phyloP scores from a whole-genome alignment of 2,888 invertebrate genomes.

The Escarpia spicata region DNA sequence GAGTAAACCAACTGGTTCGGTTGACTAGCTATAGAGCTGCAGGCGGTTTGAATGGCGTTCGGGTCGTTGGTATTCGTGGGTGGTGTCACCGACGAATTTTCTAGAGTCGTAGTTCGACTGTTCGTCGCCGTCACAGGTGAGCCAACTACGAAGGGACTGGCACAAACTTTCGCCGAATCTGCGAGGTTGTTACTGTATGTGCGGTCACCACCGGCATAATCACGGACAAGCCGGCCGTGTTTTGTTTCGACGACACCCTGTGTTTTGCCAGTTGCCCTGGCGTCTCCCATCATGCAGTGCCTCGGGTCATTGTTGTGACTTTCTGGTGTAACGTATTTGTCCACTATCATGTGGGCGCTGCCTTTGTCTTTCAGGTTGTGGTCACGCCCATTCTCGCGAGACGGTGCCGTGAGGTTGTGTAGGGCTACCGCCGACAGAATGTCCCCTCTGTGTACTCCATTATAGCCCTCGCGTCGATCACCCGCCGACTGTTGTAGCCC shows the following conservation, averaged over 20 bases:
- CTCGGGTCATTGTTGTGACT: not conserved
- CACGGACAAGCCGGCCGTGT: not conserved
- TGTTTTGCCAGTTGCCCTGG: not conserved
- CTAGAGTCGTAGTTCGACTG: too few species aligned
- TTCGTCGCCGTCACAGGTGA: not conserved
- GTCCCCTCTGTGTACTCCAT: not conserved
- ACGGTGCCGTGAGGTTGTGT: not conserved
- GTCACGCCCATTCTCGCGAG: not conserved
- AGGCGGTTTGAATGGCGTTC: not conserved
- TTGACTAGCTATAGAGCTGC: not conserved
- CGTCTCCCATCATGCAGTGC: not conserved
- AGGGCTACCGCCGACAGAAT: not conserved
- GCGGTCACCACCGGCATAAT: not conserved
- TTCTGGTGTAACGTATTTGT: not conserved
- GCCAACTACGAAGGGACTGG: not conserved
- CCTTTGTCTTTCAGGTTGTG: not conserved
- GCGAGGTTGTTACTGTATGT: not conserved
- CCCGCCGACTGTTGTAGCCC: not conserved
- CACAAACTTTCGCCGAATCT: not conserved
- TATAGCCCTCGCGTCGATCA: not conserved
- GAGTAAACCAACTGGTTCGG: not conserved
- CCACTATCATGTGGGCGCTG: not conserved
- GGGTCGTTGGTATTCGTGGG: not conserved
- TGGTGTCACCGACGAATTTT: not conserved
- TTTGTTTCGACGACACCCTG: not conserved